Base-by-base conservation (phyloP, 2,888 invertebrate genomes). In the Melangyna quadrimaculata region DNA sequence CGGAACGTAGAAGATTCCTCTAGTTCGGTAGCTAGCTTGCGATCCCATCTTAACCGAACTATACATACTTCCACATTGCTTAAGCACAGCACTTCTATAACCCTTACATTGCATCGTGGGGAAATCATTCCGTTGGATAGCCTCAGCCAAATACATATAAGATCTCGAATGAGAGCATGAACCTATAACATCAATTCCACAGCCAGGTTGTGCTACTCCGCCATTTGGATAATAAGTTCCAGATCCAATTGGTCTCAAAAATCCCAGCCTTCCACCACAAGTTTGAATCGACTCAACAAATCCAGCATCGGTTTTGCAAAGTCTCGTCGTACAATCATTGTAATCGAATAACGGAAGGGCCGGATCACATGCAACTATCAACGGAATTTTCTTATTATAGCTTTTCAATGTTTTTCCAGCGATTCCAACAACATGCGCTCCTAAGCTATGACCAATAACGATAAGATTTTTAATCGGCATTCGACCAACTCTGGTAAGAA, bases 181-280 rank as follows among this genome's bases (percentile, higher is more conserved):
- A 45, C 90, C 91, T 87, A 89, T 90, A 32, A 90, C 35, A 90
- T 91, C 91, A 87, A 89, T 88, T 88, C 91, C 92, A 91, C 93
- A 93, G 89, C 93, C 93, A 87, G 92, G 91, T 92, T 94, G 94
- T 90, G 92, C 92, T 91, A 93, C 93, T 91, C 93, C 91, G 84
- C 92, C 91, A 92, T 93, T 93, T 90, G 93, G 93, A 92, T 93
- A 93, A 91, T 93, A 93, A 89, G 93, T 92, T 89, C 92, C 92
- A 90, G 92, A 92, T 74, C 91, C 92, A 32, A 92, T 90, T 59
- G 92, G 92, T 87, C 88, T 87, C 19, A 90, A 84, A 88, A 91
- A 91, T 7, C 92, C 91, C 12, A 91, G 82, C 0, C 10, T 22
- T 4, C 90, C 90, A 0, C 89, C 91, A 87, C 89, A 88, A 7